Base-by-base conservation (phyloP, 1,140 invertebrate genomes). In the Campoletis sonorensis region DNA sequence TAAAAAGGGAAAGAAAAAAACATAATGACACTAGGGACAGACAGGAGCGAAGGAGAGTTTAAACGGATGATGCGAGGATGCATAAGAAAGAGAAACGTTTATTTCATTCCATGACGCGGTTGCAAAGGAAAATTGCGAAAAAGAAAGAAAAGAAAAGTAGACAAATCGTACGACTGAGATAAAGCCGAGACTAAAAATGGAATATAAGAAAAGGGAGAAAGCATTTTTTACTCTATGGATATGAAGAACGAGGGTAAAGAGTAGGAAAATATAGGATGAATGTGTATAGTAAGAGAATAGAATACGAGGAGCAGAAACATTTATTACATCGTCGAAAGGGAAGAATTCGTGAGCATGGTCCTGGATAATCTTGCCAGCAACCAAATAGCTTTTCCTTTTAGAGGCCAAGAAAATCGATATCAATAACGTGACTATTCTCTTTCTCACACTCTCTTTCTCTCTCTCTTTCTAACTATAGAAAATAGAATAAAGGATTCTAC, bases 341-440 rank as follows among this genome's bases (percentile, higher is more conserved):
- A 45, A 45, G 21, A 23, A 58, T 58, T 58, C 54, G 54, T 23
- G 54, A 58, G 54, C 3, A 7, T 15, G 3, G 15, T 67, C 26
- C 23, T 45, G 21, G 64, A 30, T 68, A 27, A 68, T 30, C 26
- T 68, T 26, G 10, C 64, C 26, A 27, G 64, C 26, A 68, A 26
- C 64, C 15, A 30, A 30, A 30, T n/a, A 10, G 64, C 7, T 45
- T 45, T 33, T 37, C 18, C 75, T 77, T 61, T 77, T 77, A 21
- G 51, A 77, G 75, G 75, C 75, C 75, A 77, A 33, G 26, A 58
- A 71, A 77, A 77, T 77, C 75, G 54, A 77, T 77, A 77, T 77
- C 75, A 77, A 77, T 61, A 61, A 54, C 11, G 27, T 18, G 2
- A 11, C 68, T n/a, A 11, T n/a, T n/a, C 23, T 71, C 33, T 4